Percentiles rank a stretch among this genome's conserved stretches.
Evolutionary conservation across 92 coral and sea anemone genomes (phyloP).

Genomic region (Zoanthus gigantus): DNA sequence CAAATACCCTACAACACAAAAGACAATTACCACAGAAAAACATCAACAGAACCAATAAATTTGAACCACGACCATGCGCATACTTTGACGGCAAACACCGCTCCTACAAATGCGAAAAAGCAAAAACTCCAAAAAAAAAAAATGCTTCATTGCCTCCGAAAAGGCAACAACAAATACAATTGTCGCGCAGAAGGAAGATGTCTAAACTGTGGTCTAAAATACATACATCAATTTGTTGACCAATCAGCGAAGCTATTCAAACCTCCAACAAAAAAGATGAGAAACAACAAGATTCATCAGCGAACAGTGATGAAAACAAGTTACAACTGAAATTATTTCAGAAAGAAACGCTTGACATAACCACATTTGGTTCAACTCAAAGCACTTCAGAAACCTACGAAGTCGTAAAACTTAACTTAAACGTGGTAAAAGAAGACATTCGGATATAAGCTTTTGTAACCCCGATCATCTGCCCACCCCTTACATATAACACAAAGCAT

Average conservation of each 20-base stretch:
- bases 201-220: conserved; percentile 61
- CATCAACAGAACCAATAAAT: not conserved
- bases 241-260: conserved; percentile 24
- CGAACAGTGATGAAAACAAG: conserved; percentile 3
- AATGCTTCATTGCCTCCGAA: conserved; percentile 63
- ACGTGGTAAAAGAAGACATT: conserved; percentile 35
- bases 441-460: conserved; percentile 51
- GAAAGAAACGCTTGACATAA: conserved; percentile 47
- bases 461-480: conserved; percentile 53
- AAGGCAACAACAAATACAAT: conserved; percentile 47
- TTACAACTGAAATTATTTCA: not conserved
- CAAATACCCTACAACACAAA: conserved; percentile 18
- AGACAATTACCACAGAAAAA: conserved; percentile 17
- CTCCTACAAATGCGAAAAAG: conserved; percentile 58
- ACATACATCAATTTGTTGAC: not conserved
- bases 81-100: conserved; percentile 58
- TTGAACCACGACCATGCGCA: conserved; percentile 40
- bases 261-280: conserved; percentile 49
- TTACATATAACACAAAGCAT: conserved; percentile 21
- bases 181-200: conserved; percentile 62
- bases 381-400: conserved; percentile 38
- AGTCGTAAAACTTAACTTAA: conserved; percentile 16
- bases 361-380: conserved; percentile 52
- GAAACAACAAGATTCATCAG: conserved; percentile 40
- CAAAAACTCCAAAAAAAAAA: conserved; percentile 45